Conservation (phyloP, 2,888 invertebrate species). For the Trichogramma evanescens region DNA sequence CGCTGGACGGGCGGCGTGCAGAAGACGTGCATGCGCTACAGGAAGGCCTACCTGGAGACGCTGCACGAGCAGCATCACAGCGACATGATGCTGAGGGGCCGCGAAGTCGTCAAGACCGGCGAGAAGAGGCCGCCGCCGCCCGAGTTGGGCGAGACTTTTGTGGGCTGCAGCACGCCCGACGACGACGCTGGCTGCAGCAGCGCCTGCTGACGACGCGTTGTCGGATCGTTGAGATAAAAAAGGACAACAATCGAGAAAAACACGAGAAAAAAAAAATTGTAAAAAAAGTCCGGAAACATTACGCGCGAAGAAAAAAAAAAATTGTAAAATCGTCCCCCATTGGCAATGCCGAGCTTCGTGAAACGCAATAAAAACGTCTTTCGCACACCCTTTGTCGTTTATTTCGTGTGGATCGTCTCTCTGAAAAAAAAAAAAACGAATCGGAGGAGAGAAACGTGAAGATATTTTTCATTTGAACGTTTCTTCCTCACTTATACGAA, state of each 20-base stretch:
- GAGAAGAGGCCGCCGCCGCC: neutral
- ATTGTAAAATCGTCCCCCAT: neutral
- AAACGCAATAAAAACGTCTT: too few species aligned
- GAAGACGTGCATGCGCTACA: slow-evolving; percentile 30
- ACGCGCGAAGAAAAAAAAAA: slow-evolving; percentile 1
- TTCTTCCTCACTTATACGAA: too few species aligned
- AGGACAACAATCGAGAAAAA: neutral
- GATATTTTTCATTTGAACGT: too few species aligned
- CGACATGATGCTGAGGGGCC: slow-evolving; percentile 28
- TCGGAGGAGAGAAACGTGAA: too few species aligned
- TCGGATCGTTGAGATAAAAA: slow-evolving; percentile 1
- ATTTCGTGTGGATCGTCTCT: too few species aligned
- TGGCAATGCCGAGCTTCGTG: too few species aligned
- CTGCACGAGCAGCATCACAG: slow-evolving; percentile 32
- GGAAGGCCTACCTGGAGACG: slow-evolving; percentile 30
- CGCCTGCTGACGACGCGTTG: neutral
- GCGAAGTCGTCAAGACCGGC: slow-evolving; percentile 31
- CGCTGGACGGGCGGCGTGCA: slow-evolving; percentile 31
- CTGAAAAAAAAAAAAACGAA: too few species aligned
- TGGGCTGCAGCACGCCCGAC: neutral
- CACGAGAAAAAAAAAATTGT: neutral
- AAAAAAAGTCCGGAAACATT: neutral
- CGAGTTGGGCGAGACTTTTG: neutral
- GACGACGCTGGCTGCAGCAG: neutral
- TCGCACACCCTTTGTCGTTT: too few species aligned